Conservation (phyloP, 2,888 invertebrate genomes). For the Dascillus cervinus region DNA sequence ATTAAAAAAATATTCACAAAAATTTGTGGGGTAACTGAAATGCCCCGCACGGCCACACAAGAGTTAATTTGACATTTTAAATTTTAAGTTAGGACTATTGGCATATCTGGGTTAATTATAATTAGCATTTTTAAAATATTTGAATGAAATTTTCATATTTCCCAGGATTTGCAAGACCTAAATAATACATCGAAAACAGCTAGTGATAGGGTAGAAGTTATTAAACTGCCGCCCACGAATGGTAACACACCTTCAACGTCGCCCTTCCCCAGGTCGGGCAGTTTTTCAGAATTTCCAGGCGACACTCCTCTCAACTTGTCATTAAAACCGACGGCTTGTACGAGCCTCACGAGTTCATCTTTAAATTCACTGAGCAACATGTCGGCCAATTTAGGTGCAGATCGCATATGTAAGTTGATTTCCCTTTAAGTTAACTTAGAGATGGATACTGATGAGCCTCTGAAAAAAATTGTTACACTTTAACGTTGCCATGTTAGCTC, state of each 20-base stretch:
- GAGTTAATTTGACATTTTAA: too few species aligned
- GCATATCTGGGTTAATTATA: too few species aligned
- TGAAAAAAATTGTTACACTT: too few species aligned
- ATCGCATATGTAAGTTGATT: slow-evolving; percentile 51
- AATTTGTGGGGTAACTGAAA: too few species aligned
- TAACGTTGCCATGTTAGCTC: slow-evolving; percentile 47
- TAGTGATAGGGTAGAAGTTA: slow-evolving; percentile 72
- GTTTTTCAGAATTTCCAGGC: slow-evolving; percentile 48
- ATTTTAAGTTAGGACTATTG: too few species aligned
- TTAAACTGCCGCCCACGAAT: slow-evolving; percentile 65
- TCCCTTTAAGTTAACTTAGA: too few species aligned
- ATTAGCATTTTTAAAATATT: neutral
- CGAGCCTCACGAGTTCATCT: slow-evolving; percentile 42
- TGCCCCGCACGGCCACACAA: too few species aligned
- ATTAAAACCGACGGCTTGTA: slow-evolving; percentile 54
- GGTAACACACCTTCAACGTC: slow-evolving; percentile 37
- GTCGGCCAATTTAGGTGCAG: slow-evolving; percentile 42
- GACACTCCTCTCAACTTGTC: slow-evolving; percentile 80
- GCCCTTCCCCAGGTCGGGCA: slow-evolving; percentile 23
- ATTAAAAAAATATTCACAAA: too few species aligned
- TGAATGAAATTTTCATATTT: too few species aligned
- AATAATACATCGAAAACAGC: slow-evolving; percentile 31
- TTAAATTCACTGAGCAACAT: slow-evolving; percentile 54
- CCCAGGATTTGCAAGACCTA: slow-evolving; percentile 29
- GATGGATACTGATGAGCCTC: neutral